These are phyloP conservation scores for Trinorchestia longiramus DNA, from an alignment of 1,140 invertebrate species.

Conservation along the genomic window DNA sequence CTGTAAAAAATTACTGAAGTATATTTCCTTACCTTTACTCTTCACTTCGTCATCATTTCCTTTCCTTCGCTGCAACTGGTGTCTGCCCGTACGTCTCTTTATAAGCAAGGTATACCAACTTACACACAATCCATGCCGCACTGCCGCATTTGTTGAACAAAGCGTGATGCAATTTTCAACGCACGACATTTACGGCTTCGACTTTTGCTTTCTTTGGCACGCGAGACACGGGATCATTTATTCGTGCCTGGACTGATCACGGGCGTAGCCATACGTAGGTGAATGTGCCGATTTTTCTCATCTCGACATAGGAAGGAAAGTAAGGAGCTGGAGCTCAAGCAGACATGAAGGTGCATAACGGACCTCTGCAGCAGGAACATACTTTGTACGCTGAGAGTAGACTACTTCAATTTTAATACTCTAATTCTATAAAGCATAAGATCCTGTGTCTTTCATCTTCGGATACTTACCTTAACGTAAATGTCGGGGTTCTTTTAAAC, in stretches of 20 bases:
- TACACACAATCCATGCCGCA: not conserved
- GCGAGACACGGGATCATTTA: not conserved
- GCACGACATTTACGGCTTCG: not conserved
- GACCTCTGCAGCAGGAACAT: not conserved
- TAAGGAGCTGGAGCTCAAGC: not conserved
- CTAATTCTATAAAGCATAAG: no score
- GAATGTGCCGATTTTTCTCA: not conserved
- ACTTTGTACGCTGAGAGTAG: not conserved
- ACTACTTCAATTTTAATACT: no score
- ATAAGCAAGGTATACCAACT: not conserved
- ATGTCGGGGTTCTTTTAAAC: no score
- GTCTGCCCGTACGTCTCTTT: not conserved
- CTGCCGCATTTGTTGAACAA: not conserved
- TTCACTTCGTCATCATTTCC: not conserved
- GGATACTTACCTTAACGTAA: no score
- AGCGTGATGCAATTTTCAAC: conserved; percentile 2
- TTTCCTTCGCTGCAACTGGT: not conserved
- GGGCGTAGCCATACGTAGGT: not conserved
- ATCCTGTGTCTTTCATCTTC: no score
- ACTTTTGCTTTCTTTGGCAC: conserved; percentile 17
- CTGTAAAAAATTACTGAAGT: not conserved
- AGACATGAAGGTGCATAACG: not conserved
- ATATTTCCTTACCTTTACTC: not conserved
- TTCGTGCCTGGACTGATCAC: not conserved
- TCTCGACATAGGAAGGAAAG: not conserved